Base-by-base conservation (phyloP, 2,113 vertebrate species). In the Tauraco erythrolophus region DNA sequence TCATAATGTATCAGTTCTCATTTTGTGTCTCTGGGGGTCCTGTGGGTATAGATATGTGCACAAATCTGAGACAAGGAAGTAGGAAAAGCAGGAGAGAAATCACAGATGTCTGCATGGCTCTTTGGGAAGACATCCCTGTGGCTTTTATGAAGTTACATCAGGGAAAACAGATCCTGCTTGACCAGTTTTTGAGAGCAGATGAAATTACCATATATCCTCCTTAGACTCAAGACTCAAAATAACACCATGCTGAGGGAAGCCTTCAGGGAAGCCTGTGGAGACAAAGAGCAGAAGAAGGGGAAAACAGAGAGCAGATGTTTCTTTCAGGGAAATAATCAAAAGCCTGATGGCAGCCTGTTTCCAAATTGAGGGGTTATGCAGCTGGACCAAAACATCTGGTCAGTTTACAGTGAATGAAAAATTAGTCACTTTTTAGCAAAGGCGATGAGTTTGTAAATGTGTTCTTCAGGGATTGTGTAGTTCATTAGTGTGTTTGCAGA, bases 371-470 rank as follows among this genome's bases (percentile, higher is more conserved):
- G 81, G 35, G 4, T 27, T 87, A 77, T 53, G 62, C 95, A 97
- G 91, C 95, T 89, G 81, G 57, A 72, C 84, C 48, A 61, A 80
- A 92, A 91, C 87, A 96, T 88, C 91, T 97, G 94, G 89, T 62
- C 53, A 39, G 8, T 76, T 76, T 50, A 22, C 91, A 95, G 84
- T 4, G 80, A 37, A 27, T 91, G 96, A 89, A 83, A 76, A 88
- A 95, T 23, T 10, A 94, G 74, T 11, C 77, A 43, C 65, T 76
- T 86, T n/a, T 25, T 90, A 95, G 87, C 77, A 48, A 57, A 92
- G 75, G 43, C 90, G 84, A 30, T 10, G 77, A 82, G 54, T 46
- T 83, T 2, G 3, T 45, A 43, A 6, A 21, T 6, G 48, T 76
- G 31, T 85, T 54, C 81, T 88, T 45, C 77, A 30, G 81, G 86